A percentile compares a stretch with the other conserved stretches of the same genome.
These are phyloP conservation scores for Ceraclea dissimilis DNA, from an alignment of 2,888 invertebrate genomes.

Conservation along the genomic window DNA sequence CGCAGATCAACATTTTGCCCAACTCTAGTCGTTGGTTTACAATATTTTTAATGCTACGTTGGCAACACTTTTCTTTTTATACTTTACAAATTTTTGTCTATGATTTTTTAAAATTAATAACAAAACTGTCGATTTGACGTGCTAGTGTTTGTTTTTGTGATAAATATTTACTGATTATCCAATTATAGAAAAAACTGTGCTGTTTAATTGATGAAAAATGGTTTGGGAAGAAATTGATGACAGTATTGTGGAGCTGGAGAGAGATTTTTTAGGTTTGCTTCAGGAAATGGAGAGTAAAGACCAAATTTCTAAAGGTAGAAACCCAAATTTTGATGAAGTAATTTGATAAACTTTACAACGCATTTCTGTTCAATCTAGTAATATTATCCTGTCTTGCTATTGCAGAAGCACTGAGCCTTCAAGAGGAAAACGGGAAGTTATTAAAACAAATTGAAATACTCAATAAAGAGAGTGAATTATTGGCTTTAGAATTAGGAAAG, in stretches of 20 bases:
- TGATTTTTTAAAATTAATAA: no score
- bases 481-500: constrained; percentile 8
- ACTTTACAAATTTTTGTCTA: no score
- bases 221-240: constrained; percentile 15
- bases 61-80: no score
- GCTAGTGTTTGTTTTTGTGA: no score
- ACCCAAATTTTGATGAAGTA: no score
- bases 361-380: background rate
- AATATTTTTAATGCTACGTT: no score
- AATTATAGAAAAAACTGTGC: no score
- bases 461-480: constrained; percentile 10
- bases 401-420: constrained; percentile 10
- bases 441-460: constrained; percentile 13
- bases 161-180: no score
- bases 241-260: constrained; percentile 8
- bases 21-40: no score
- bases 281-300: constrained; percentile 16
- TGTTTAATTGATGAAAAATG: no score
- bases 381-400: constrained; percentile 1
- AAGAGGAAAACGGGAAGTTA: constrained; percentile 15
- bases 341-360: background rate
- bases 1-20: no score
- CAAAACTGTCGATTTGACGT: no score
- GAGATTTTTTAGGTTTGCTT: constrained; percentile 7
- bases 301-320: constrained; percentile 13